Evolutionary conservation across 2,113 vertebrate species (phyloP).

Genomic region (Xenotilapia leptura): DNA sequence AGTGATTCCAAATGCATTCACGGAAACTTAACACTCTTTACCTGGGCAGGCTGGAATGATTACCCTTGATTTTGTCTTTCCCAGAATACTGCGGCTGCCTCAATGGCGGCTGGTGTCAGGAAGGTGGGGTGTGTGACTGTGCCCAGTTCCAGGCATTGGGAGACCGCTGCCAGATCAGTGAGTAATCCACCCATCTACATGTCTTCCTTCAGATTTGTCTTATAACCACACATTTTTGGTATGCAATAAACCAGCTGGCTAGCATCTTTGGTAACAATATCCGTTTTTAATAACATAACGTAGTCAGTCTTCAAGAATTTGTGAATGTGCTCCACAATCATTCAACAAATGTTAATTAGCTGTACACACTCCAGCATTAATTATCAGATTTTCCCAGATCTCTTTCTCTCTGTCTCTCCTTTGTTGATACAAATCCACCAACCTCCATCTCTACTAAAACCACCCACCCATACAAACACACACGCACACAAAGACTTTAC

Average conservation of each 20-base stretch:
- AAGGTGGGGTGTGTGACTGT: constrained; percentile 88
- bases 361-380: constrained; percentile 13
- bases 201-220: background rate
- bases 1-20: background rate
- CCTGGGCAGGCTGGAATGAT: background rate
- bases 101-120: constrained; percentile 93
- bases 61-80: constrained; percentile 15
- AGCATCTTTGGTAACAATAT: background rate
- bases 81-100: constrained; percentile 83
- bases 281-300: background rate
- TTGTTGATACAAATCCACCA: background rate
- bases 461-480: background rate
- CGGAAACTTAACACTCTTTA: background rate
- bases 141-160: constrained; percentile 93
- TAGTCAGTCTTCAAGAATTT: background rate
- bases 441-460: background rate
- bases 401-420: background rate
- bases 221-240: background rate
- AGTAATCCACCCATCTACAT: constrained; percentile 53
- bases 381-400: constrained; percentile 23
- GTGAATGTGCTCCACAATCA: constrained; percentile 6
- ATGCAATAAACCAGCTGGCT: background rate
- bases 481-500: background rate
- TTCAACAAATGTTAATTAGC: constrained; percentile 57
- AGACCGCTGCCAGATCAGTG: constrained; percentile 94